Base-by-base conservation (phyloP, 2,888 invertebrate species). In the Aspidiotus destructor region DNA sequence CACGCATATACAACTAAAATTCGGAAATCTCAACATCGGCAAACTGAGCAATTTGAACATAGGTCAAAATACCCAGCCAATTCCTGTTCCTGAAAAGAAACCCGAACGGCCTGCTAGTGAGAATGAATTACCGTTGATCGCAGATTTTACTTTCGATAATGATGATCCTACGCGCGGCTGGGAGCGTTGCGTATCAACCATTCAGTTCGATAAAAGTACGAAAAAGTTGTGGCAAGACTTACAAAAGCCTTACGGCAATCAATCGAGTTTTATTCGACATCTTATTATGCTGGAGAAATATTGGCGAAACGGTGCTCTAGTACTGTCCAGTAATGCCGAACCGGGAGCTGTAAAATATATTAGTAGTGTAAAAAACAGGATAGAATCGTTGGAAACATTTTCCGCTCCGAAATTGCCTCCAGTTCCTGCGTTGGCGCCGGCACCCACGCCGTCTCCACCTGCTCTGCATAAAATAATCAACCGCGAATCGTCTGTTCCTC, bases 181-280 rank as follows among this genome's bases (percentile, higher is more conserved):
- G 90, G 89, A 90, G 73, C 87, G 88, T 71, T 88, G 89, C 72
- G 84, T 83, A 72, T 84, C 88, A 0, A 84, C 86, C 73, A 85
- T 92, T 65, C 90, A 91, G 74, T 91, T 89, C 72, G 91, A 91
- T 74, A 80, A 83, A 13, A 88, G 89, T n/a, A 91, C 90, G 0
- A 88, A 87, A 70, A 81, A 83, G 8, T 79, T 91, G 3, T 92
- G 90, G 89, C 86, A 87, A 71, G 88, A 89, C 73, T 76, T 92
- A 53, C 89, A 91, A 75, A 85, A 89, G 75, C 92, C 92, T 0
- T 92, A 92, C 73, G 92, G 91, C 5, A 91, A 89, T 76, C 89
- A 89, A 74, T 89, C 90, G 57, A 90, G 90, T 72, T 92, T 92
- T 75, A 78, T 92, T 1, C 81, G 90, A 8, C 92, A 92, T 77